Evolutionary conservation across 37 sponge, comb jelly and placozoan species (phyloP), one percentile per base, ranked within the genome.

Genomic region (Agelas oroides): DNA sequence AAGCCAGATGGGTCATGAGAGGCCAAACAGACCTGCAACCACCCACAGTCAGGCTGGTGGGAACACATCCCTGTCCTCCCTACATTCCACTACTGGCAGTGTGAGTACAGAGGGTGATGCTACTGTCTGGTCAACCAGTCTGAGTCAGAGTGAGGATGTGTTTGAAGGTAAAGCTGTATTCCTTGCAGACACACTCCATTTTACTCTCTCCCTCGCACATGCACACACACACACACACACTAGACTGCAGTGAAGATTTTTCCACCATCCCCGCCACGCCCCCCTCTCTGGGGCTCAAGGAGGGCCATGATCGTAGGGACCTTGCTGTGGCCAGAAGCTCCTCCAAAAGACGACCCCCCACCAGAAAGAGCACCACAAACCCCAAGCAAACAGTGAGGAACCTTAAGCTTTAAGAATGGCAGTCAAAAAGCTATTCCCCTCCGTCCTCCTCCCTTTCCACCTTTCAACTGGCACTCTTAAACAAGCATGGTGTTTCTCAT

Each of bases 281-380:
- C n/a, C 87, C 87, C 20, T 69, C 80, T 0, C 73, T 86, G 24
- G 87, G 87, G 13, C 62, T 86, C 13, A 59, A 86, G 63, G 71
- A 53, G 11, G 87, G 87, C 39, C 87, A 79, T 25, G 72, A 78
- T 23, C 71, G 80, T 19, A 58, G 78, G 37, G 58, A 86, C 5
- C 31, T 86, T 33, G 87, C 80, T 23, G 46, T 32, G 0, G 74
- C 73, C 19, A 71, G 78, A 52, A 57, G 73, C 39, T 37, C 35
- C 20, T 20, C 73, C 33, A 79, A 63, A n/a, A 21, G 75, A 72
- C 59, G 80, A 53, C 87, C 79, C 33, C 87, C 87, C 21, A 55
- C 72, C 27, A 61, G 46, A 53, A 57, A 61, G 15, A 11, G 25
- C 52, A n/a, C 3, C n/a, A n/a, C n/a, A n/a, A n/a, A n/a, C n/a